Evolutionary conservation across 2,113 vertebrate species (phyloP).

Genomic region (Clarias magur): DNA sequence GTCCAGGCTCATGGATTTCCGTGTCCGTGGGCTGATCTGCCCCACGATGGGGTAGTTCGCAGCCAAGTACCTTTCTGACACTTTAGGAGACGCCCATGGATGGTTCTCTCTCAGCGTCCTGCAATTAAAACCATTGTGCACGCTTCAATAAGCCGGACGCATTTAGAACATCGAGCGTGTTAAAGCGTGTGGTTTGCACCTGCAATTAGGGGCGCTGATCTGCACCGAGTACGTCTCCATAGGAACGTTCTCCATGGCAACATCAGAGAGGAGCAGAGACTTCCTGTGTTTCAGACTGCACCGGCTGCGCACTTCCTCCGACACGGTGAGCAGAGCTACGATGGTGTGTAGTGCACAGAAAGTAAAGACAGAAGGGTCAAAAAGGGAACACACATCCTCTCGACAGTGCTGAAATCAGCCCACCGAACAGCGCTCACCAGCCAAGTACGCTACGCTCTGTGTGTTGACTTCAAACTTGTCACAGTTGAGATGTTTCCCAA

Average conservation of each 20-base stretch:
- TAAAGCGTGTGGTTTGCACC: conserved; percentile 67
- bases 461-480: conserved; percentile 99
- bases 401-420: neutral
- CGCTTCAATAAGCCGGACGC: neutral
- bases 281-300: conserved; percentile 97
- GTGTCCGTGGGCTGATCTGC: conserved; percentile 92
- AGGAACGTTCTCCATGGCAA: conserved; percentile 92
- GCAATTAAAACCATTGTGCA: neutral
- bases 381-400: neutral
- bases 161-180: conserved; percentile 37
- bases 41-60: conserved; percentile 87
- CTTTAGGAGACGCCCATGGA: conserved; percentile 92
- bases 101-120: conserved; percentile 91
- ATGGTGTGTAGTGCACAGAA: conserved; percentile 50
- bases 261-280: conserved; percentile 88
- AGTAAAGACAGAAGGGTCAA: neutral
- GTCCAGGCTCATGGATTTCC: conserved; percentile 98
- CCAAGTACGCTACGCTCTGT: conserved; percentile 95
- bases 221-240: conserved; percentile 91
- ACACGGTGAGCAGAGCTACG: conserved; percentile 91
- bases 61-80: conserved; percentile 87
- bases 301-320: conserved; percentile 94
- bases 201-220: conserved; percentile 82
- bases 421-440: conserved; percentile 72
- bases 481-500: conserved; percentile 95